These are phyloP conservation scores for Brachyptera risi DNA, from an alignment of 2,888 invertebrate species.

Conservation along the genomic window DNA sequence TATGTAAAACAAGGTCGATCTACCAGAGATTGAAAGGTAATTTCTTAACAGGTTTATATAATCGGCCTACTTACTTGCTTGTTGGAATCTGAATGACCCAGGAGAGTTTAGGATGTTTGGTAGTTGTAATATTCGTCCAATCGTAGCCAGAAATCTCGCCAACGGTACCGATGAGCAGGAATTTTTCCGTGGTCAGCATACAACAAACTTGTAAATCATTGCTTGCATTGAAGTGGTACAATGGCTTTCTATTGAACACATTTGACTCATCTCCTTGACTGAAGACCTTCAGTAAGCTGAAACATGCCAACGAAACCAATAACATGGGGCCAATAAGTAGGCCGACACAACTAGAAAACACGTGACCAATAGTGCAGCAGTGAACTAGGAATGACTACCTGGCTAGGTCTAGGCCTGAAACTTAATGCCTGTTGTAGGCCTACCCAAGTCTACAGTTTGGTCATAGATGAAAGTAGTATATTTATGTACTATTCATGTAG, in stretches of 20 bases:
- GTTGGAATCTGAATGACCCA: constrained; percentile 69
- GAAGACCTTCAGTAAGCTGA: constrained; percentile 58
- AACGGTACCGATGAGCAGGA: constrained; percentile 68
- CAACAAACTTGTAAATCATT: constrained; percentile 64
- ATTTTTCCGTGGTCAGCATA: constrained; percentile 60
- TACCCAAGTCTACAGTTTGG: too few species aligned
- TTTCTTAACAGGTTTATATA: too few species aligned
- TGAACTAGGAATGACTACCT: too few species aligned
- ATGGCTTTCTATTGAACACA: constrained; percentile 57
- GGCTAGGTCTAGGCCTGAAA: too few species aligned
- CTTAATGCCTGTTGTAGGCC: too few species aligned
- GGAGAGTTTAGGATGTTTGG: constrained; percentile 50
- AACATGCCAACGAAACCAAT: constrained; percentile 38
- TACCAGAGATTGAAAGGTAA: too few species aligned
- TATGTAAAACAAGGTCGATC: too few species aligned
- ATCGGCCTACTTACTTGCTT: constrained; percentile 45
- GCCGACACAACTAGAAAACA: neutral
- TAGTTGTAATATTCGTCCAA: constrained; percentile 64
- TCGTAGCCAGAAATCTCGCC: constrained; percentile 74
- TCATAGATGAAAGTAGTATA: too few species aligned
- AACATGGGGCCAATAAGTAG: too few species aligned
- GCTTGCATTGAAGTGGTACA: constrained; percentile 58
- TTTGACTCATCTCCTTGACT: constrained; percentile 55
- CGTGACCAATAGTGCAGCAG: too few species aligned
- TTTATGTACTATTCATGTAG: too few species aligned